Conservation (phyloP, 2,888 invertebrate species). For the Patella caerulea region DNA sequence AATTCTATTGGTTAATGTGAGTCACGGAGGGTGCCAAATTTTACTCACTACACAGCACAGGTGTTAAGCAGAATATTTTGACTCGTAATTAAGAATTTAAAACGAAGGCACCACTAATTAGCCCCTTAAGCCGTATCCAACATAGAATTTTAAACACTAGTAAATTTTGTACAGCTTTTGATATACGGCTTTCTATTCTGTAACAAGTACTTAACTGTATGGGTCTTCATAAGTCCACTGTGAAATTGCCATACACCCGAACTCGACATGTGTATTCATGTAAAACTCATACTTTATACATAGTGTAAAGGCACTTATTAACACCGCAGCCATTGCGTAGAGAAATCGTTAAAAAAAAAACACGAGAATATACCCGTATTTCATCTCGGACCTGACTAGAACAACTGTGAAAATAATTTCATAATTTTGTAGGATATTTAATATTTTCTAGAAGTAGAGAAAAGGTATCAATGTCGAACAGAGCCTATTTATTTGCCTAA, state of each 20-base stretch:
- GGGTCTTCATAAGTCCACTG: too few relatives aligned
- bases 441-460: too few relatives aligned
- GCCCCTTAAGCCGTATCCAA: not conserved
- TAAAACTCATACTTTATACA: too few relatives aligned
- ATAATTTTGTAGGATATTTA: too few relatives aligned
- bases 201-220: too few relatives aligned
- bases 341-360: too few relatives aligned
- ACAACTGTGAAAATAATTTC: constrained; percentile 5
- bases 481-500: too few relatives aligned
- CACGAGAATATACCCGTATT: not conserved
- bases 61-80: constrained; percentile 1
- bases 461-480: too few relatives aligned
- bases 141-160: constrained; percentile 4
- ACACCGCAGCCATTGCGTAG: not conserved
- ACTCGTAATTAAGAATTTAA: not conserved
- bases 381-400: not conserved
- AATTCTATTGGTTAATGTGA: constrained; percentile 1
- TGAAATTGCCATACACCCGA: too few relatives aligned
- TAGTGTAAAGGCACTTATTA: not conserved
- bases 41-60: not conserved
- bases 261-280: too few relatives aligned
- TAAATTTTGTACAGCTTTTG: not conserved
- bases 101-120: constrained; percentile 3
- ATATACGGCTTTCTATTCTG: too few relatives aligned
- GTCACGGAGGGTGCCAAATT: not conserved